These are phyloP conservation scores for Onchidella celtica DNA, from an alignment of 2,888 invertebrate genomes.

Conservation along the genomic window DNA sequence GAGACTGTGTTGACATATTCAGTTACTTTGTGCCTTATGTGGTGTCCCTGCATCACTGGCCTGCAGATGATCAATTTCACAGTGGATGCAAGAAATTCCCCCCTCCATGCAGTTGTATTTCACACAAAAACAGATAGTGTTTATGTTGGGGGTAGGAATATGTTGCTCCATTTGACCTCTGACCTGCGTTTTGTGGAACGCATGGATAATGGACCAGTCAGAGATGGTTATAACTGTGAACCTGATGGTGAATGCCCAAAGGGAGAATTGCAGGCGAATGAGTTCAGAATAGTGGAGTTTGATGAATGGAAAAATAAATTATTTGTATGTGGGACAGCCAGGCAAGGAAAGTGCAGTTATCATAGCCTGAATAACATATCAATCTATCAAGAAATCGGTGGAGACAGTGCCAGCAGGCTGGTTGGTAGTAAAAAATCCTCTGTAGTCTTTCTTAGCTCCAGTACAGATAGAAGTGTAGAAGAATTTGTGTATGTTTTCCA, in stretches of 20 bases:
- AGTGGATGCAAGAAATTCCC: conserved; percentile 2
- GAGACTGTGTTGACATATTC: too few species aligned
- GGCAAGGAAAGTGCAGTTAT: conserved; percentile 60
- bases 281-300: conserved; percentile 59
- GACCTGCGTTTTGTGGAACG: conserved; percentile 39
- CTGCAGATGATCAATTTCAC: conserved; percentile 16
- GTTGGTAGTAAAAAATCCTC: conserved; percentile 52
- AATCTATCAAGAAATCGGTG: conserved; percentile 28
- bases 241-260: conserved; percentile 31
- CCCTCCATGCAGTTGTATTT: conserved; percentile 34
- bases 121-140: conserved; percentile 41
- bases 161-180: conserved; percentile 56
- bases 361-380: conserved; percentile 53
- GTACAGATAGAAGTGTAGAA: not conserved
- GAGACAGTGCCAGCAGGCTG: conserved; percentile 14
- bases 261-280: conserved; percentile 51
- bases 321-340: conserved; percentile 61
- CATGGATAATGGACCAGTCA: conserved; percentile 39
- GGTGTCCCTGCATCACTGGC: not conserved
- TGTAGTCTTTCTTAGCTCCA: conserved; percentile 28
- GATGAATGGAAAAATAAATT: conserved; percentile 51
- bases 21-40: not conserved
- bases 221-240: conserved; percentile 45
- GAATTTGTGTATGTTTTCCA: conserved; percentile 59
- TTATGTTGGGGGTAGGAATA: conserved; percentile 62